Evolutionary conservation across 2,797 vertebrate species (phyloP), one percentile per base, ranked within the genome.

Genomic region (Hydrolagus colliei): DNA sequence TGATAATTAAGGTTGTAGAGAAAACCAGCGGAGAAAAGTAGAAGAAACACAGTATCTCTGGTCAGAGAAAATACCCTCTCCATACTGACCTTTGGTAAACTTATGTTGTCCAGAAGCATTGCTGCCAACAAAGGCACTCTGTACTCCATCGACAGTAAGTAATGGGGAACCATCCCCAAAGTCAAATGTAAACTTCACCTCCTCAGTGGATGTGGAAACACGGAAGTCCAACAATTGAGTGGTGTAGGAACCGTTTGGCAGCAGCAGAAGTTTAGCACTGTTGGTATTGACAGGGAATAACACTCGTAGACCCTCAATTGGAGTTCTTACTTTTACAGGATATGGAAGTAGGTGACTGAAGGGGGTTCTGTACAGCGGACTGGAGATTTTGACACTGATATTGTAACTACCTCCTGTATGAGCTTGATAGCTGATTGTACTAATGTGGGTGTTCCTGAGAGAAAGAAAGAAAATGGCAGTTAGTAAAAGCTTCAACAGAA

Each of bases 81-180:
- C 65, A 41, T 32, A 9, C 9, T 72, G 88, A 91, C 91, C 91
- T 90, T 65, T 87, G 18, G 61, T n/a, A 18, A 90, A 91, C 62
- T 12, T 86, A 73, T 91, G 90, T 85, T 13, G 88, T 65, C 68
- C 63, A 2, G 88, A 89, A 13, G 89, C 68, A 0, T 3, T 18
- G 9, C 18, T 18, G 35, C 86, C 72, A 7, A 32, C 41, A 67
- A 62, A 80, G 0, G 86, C 20, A 9, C 71, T 1, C 0, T 84
- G 8, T 10, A 0, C 59, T 32, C 88, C 77, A 71, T 35, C 87
- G 67, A 88, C 65, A 73, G 72, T 86, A 4, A 88, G 6, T 9
- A n/a, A 59, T 0, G 85, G 86, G 20, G 85, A 86, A 18, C 22
- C 35, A 10, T 91, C 90, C 73, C 90, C 90, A 1, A 92, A 92